These are phyloP conservation scores for Resseliella maxima DNA, from an alignment of 2,888 invertebrate species.

Conservation along the genomic window DNA sequence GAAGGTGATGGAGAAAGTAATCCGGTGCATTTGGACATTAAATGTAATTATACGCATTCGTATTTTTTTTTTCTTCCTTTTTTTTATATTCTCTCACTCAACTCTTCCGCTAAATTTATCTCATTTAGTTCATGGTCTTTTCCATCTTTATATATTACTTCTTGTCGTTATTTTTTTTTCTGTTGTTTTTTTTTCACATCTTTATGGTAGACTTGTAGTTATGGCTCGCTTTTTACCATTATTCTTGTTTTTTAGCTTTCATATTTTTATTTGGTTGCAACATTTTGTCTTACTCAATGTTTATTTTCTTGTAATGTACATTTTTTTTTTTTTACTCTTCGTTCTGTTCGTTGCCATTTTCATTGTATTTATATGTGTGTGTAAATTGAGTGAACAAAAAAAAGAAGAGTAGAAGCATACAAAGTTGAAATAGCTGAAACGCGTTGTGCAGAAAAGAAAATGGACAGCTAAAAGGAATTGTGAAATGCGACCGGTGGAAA, in stretches of 20 bases:
- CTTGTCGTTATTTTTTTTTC: not conserved
- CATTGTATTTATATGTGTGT: not conserved
- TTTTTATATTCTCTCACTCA: constrained; percentile 28
- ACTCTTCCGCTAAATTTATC: constrained; percentile 1
- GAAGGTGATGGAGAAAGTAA: constrained; percentile 87
- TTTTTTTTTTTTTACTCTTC: not conserved
- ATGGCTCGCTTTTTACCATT: too few species aligned
- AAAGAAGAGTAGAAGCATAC: too few species aligned
- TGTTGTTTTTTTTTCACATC: not conserved
- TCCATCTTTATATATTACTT: not conserved
- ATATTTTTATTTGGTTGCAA: not conserved
- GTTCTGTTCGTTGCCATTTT: not conserved
- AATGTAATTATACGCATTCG: constrained; percentile 73
- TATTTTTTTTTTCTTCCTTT: not conserved
- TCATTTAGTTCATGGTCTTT: not conserved
- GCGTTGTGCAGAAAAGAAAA: not conserved
- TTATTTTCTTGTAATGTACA: constrained; percentile 9
- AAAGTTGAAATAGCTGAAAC: not conserved
- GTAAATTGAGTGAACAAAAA: not conserved
- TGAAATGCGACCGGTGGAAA: constrained; percentile 44
- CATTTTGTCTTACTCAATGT: constrained; percentile 19
- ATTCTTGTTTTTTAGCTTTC: not conserved
- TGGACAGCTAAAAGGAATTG: constrained; percentile 18
- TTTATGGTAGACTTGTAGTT: too few species aligned
- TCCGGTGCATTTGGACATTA: constrained; percentile 76